phyloP scores from a whole-genome alignment of 2,113 vertebrate genomes.

The Trematocara stigmaticum region DNA sequence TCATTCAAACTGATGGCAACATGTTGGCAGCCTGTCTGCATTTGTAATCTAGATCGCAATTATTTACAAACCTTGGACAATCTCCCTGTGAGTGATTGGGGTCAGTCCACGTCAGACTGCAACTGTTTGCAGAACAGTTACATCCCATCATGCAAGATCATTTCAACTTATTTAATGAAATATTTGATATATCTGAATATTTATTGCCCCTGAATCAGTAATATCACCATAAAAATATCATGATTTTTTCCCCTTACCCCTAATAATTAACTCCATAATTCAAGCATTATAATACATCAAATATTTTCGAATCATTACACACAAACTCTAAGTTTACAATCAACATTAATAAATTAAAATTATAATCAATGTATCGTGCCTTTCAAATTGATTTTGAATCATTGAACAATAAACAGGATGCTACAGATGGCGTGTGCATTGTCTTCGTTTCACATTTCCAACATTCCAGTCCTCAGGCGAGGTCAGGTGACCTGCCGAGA shows the following conservation, averaged over 20 bases:
- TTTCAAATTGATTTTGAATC: background rate
- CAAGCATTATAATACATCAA: background rate
- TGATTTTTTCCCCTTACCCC: background rate
- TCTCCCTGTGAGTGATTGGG: no score
- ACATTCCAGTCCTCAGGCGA: background rate
- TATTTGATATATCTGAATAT: no score
- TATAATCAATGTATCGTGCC: background rate
- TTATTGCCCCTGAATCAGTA: no score
- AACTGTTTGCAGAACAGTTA: no score
- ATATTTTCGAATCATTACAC: background rate
- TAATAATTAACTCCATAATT: background rate
- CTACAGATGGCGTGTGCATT: background rate
- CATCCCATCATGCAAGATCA: no score
- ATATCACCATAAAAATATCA: no score
- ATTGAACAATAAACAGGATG: background rate
- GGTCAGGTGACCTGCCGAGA: background rate
- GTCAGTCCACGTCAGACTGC: no score
- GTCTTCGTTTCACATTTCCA: background rate
- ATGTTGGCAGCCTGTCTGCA: no score
- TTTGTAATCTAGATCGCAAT: no score
- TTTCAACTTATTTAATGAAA: no score
- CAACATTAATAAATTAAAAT: background rate
- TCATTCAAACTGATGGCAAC: no score
- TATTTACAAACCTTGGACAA: no score
- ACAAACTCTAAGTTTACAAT: background rate